Evolutionary conservation across 2,888 invertebrate genomes (phyloP), one percentile per base, ranked within the genome.

Genomic region (Ophioninae sp.): DNA sequence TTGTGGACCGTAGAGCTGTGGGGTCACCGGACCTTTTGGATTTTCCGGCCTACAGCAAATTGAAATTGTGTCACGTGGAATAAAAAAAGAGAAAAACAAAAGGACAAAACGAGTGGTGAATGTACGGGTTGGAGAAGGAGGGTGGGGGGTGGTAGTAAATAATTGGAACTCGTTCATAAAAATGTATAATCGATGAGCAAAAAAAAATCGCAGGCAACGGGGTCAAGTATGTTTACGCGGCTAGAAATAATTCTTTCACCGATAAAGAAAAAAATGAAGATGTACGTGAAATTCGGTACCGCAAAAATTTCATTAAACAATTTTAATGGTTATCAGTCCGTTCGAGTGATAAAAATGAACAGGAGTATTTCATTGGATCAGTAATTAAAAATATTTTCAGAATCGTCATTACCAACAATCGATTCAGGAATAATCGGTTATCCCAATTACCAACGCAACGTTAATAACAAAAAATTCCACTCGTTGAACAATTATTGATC

Each of bases 321-420:
- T 39, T 17, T 64, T 64, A 80, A 74, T 81, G 59, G 78, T 75
- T 62, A 74, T 75, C 67, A 81, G 81, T 78, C 65, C 62, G 67
- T 81, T 67, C 61, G 65, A 0, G 6, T 59, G 20, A 59, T 59
- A 21, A 20, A 59, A 59, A 2, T 30, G 8, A 1, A 62, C 62
- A 17, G 6, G 50, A 17, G 17, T 3, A 17, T 50, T 50, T 50
- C 50, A 50, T 13, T 50, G 17, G 6, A 50, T 5, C 50, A 17
- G 0, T 50, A 50, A 10, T 50, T 13, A 10, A 50, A 50, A 50
- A 50, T 50, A 50, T 17, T 13, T 50, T 50, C 13, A 6, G 50
- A 50, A 50, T 17, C 50, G 50, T 50, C 50, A 50, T 50, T 50
- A 50, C 50, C 13, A 50, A 50, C 1, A 50, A 17, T 13, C 50